Evolutionary conservation across 2,797 vertebrate species (phyloP).

Genomic region (Arremon brunneinucha): DNA sequence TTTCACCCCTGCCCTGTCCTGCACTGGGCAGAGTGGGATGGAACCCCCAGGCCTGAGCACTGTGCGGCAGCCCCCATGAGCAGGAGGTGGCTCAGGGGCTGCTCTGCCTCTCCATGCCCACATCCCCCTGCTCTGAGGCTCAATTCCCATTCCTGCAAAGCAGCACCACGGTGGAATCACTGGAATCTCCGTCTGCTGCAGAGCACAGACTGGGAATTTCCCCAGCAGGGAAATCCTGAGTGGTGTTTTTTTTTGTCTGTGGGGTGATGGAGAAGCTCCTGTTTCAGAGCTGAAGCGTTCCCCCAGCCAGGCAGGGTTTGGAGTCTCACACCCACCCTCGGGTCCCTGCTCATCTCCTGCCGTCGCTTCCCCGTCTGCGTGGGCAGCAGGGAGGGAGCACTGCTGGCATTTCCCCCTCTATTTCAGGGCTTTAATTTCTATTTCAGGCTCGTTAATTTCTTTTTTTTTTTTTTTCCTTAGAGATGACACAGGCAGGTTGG

Average conservation of each 20-base stretch:
- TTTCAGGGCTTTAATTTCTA: not conserved
- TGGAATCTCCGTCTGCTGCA: not conserved
- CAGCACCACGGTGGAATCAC: accelerated
- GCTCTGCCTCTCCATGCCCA: not conserved
- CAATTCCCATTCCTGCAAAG: not conserved
- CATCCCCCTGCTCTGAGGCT: not conserved
- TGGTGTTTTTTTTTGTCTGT: not conserved
- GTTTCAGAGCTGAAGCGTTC: not conserved
- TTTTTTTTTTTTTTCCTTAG: not conserved
- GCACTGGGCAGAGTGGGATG: not conserved
- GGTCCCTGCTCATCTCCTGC: not conserved
- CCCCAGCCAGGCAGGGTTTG: not conserved
- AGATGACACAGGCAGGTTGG: not conserved
- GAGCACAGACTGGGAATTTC: not conserved
- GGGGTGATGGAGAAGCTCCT: not conserved
- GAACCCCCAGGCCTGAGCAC: accelerated
- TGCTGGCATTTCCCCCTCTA: not conserved
- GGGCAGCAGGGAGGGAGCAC: not conserved
- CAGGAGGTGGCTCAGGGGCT: not conserved
- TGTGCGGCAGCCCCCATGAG: not conserved
- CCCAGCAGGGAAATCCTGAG: not conserved
- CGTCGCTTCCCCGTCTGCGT: not conserved
- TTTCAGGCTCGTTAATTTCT: not conserved
- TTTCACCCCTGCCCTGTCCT: not conserved
- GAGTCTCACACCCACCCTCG: not conserved